Evolutionary conservation across 92 coral and sea anemone species (phyloP).

Genomic region (Parazoanthus atlanticus): DNA sequence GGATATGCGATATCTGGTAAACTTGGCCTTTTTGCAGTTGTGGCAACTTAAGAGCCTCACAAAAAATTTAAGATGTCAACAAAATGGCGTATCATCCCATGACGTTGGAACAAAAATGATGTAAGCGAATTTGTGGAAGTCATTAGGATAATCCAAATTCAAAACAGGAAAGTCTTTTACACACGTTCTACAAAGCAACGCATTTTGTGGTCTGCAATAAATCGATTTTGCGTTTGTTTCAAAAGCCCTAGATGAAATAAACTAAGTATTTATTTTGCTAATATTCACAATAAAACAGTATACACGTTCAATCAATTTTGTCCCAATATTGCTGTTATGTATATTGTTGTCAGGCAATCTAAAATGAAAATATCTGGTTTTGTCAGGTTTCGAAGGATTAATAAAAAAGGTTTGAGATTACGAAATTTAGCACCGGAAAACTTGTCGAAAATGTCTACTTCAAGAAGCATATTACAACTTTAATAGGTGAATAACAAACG

Average conservation of each 20-base stretch:
- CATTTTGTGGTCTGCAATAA: slow-evolving; percentile 15
- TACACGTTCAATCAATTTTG: slow-evolving; percentile 31
- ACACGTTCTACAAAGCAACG: slow-evolving; percentile 23
- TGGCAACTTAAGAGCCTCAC: slow-evolving; percentile 2
- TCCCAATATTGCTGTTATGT: slow-evolving; percentile 33
- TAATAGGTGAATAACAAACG: slow-evolving; percentile 5
- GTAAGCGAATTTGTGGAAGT: slow-evolving; percentile 16
- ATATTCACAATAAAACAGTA: slow-evolving; percentile 33
- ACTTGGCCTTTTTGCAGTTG: slow-evolving; percentile 6
- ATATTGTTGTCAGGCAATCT: slow-evolving; percentile 24
- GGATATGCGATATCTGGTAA: background rate
- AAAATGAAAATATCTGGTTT: slow-evolving; percentile 23
- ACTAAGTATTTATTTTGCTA: slow-evolving; percentile 38
- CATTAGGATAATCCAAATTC: slow-evolving; percentile 8
- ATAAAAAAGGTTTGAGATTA: slow-evolving; percentile 1
- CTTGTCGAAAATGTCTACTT: slow-evolving; percentile 20
- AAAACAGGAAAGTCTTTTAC: slow-evolving; percentile 42
- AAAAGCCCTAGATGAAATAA: slow-evolving; percentile 31
- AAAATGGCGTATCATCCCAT: background rate
- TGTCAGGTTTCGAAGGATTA: slow-evolving; percentile 25
- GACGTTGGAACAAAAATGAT: slow-evolving; percentile 9
- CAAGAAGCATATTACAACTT: slow-evolving; percentile 24
- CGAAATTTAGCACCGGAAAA: slow-evolving; percentile 14
- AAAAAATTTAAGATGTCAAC: slow-evolving; percentile 18
- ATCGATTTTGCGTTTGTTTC: slow-evolving; percentile 21